Evolutionary conservation across 2,797 vertebrate genomes (phyloP).

Genomic region (Craterocephalus amniculus): DNA sequence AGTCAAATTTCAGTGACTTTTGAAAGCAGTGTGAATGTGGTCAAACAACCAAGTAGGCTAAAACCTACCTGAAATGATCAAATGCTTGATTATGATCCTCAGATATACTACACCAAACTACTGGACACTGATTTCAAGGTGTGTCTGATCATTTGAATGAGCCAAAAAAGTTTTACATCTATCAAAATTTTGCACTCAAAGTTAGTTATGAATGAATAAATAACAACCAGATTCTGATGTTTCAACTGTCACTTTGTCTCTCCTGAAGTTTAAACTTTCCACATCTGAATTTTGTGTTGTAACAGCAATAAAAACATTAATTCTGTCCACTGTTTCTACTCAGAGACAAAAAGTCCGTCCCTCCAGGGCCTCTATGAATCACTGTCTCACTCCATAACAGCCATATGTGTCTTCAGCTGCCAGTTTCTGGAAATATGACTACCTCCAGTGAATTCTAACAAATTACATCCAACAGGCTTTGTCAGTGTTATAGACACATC

Average conservation of each 20-base stretch:
- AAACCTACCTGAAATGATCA: too few species aligned
- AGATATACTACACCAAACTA: too few species aligned
- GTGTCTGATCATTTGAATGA: too few species aligned
- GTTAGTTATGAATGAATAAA: background rate
- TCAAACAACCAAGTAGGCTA: too few species aligned
- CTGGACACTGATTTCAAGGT: too few species aligned
- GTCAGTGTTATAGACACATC: slow-evolving; percentile 27
- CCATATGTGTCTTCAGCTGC: slow-evolving; percentile 24
- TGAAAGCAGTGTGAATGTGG: too few species aligned
- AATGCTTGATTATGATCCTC: too few species aligned
- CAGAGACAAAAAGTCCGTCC: slow-evolving; percentile 30
- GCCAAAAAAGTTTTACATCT: too few species aligned
- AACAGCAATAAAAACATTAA: slow-evolving; percentile 3
- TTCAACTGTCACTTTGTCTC: background rate
- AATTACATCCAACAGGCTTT: slow-evolving; percentile 33
- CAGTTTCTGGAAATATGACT: slow-evolving; percentile 33
- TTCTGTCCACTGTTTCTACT: slow-evolving; percentile 24
- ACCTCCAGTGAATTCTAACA: slow-evolving; percentile 9
- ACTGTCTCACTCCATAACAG: slow-evolving; percentile 20
- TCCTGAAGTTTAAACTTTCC: slow-evolving; percentile 11
- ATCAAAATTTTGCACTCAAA: too few species aligned
- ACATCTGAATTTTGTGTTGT: slow-evolving; percentile 5
- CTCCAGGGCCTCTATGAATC: slow-evolving; percentile 33
- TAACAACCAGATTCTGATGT: too few species aligned
- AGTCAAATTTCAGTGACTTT: too few species aligned